These are phyloP conservation scores for Siniperca obscura DNA, from an alignment of 2,797 vertebrate genomes.

Conservation along the genomic window DNA sequence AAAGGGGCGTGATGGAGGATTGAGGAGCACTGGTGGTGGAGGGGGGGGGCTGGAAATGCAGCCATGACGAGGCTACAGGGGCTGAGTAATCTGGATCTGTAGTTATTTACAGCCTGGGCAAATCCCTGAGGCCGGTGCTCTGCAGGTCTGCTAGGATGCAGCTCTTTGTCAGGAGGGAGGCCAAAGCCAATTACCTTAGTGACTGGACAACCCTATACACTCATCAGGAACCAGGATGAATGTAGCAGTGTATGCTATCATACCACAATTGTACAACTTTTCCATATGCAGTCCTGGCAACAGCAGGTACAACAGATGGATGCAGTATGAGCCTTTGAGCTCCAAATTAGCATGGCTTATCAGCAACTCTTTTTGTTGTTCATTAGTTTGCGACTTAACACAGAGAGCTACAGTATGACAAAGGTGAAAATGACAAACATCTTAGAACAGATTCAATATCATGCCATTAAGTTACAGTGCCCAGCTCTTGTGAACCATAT, in stretches of 20 bases:
- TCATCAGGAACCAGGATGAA: background rate
- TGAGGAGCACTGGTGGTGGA: constrained; percentile 10
- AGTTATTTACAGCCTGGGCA: constrained; percentile 82
- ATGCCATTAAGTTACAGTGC: background rate
- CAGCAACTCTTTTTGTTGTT: constrained; percentile 30
- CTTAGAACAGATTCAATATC: background rate
- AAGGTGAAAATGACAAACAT: constrained; percentile 11
- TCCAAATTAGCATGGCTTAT: constrained; percentile 65
- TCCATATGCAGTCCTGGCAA: background rate
- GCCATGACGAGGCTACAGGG: constrained; percentile 63
- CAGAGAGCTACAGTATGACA: background rate
- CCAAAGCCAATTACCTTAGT: constrained; percentile 10
- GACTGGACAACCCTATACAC: background rate
- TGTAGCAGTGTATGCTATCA: background rate
- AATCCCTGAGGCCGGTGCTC: constrained; percentile 72
- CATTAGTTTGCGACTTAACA: constrained; percentile 24
- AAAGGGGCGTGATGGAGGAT: background rate
- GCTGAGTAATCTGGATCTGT: constrained; percentile 82
- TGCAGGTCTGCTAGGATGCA: constrained; percentile 30
- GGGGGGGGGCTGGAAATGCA: constrained; percentile 11
- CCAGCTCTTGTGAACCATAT: background rate
- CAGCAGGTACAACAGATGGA: constrained; percentile 67
- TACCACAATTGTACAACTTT: background rate
- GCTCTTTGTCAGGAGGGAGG: constrained; percentile 28
- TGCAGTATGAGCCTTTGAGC: constrained; percentile 61